Percentiles rank a stretch among this genome's conserved stretches.
These are phyloP conservation scores for Argyrosomus regius DNA, from an alignment of 2,797 vertebrate species.

Conservation along the genomic window DNA sequence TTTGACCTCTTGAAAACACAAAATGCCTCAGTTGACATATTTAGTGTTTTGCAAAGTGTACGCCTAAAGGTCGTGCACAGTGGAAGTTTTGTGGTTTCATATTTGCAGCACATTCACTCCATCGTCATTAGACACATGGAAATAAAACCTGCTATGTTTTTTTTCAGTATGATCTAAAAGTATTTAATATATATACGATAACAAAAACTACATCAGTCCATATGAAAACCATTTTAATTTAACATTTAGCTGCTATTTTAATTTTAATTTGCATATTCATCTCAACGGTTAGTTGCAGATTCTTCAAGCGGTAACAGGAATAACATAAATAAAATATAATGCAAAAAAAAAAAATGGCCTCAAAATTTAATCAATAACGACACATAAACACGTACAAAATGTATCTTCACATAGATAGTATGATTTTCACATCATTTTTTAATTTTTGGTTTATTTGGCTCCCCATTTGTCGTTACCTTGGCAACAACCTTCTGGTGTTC, in stretches of 20 bases:
- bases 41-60: conserved; percentile 22
- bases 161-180: too few relatives aligned
- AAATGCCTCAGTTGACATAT: conserved; percentile 46
- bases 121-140: not conserved
- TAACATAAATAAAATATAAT: not conserved
- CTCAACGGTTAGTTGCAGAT: not conserved
- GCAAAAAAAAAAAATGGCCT: not conserved
- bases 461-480: conserved; percentile 34
- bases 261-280: not conserved
- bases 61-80: not conserved
- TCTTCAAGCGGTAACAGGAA: not conserved
- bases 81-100: conserved; percentile 11
- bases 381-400: not conserved
- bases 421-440: conserved; percentile 7
- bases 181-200: too few relatives aligned
- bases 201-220: not conserved
- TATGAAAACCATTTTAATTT: not conserved
- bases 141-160: not conserved
- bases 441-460: not conserved
- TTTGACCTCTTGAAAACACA: conserved; percentile 64
- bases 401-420: not conserved
- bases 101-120: not conserved
- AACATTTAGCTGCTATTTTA: not conserved
- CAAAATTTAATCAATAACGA: not conserved
- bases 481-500: conserved; percentile 33